Conservation (phyloP, 2,888 invertebrate species). For the Folsomia candida region DNA sequence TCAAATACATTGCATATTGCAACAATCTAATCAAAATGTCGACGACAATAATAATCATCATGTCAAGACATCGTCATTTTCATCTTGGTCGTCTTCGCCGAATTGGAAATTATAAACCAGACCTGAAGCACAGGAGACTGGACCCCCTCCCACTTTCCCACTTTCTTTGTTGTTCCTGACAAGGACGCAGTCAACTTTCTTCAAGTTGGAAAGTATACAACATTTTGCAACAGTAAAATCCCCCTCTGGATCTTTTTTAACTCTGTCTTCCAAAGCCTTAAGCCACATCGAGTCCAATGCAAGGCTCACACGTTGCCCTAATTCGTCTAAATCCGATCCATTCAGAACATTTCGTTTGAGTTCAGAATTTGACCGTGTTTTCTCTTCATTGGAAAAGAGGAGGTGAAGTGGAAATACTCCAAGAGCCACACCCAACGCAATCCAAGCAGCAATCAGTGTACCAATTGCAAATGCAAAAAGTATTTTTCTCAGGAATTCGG, state of each 20-base stretch:
- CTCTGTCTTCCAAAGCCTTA: constrained; percentile 36
- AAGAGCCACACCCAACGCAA: constrained; percentile 35
- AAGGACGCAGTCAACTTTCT: constrained; percentile 44
- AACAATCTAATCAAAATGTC: neutral
- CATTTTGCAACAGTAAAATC: constrained; percentile 40
- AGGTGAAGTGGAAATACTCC: constrained; percentile 39
- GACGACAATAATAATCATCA: neutral
- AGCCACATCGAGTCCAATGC: constrained; percentile 47
- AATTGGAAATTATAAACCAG: constrained; percentile 48
- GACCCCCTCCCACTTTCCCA: constrained; percentile 14
- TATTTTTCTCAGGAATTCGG: constrained; percentile 36
- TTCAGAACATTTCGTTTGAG: neutral
- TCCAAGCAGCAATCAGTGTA: constrained; percentile 37
- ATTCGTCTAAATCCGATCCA: constrained; percentile 29
- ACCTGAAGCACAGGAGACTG: constrained; percentile 41
- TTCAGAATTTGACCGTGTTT: neutral
- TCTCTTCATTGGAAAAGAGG: constrained; percentile 15
- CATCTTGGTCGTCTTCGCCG: constrained; percentile 14
- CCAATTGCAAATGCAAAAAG: constrained; percentile 37
- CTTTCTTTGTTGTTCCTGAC: constrained; percentile 3
- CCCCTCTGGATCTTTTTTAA: constrained; percentile 19
- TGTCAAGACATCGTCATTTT: no score
- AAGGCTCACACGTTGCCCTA: constrained; percentile 41
- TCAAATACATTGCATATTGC: no score
- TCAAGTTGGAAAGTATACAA: constrained; percentile 42